These are phyloP conservation scores for Myotis lucifugus DNA, from an alignment of 2,113 vertebrate species.

Conservation along the genomic window DNA sequence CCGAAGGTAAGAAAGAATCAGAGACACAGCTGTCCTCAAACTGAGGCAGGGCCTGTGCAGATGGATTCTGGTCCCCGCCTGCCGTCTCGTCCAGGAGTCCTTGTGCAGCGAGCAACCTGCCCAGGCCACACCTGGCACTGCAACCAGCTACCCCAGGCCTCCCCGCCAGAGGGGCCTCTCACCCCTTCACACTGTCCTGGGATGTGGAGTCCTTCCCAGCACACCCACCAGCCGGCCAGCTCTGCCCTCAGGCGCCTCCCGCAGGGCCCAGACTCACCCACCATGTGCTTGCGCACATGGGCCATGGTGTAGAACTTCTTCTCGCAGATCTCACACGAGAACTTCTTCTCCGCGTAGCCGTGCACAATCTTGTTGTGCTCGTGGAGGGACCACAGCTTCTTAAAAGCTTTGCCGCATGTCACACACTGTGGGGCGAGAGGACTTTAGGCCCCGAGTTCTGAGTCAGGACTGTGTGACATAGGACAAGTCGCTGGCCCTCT, in stretches of 20 bases:
- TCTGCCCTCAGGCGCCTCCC: background rate
- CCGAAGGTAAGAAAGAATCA: background rate
- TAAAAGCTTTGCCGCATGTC: slow-evolving; percentile 96
- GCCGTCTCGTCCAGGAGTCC: background rate
- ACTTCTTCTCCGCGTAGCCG: slow-evolving; percentile 95
- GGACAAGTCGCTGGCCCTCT: background rate
- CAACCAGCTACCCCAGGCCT: background rate
- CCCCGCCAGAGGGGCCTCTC: background rate
- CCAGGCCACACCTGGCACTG: background rate
- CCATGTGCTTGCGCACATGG: slow-evolving; percentile 98
- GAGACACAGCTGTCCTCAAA: background rate
- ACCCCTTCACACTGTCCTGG: background rate
- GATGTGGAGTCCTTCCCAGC: background rate
- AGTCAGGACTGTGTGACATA: background rate
- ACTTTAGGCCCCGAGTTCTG: background rate
- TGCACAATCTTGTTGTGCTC: slow-evolving; percentile 97
- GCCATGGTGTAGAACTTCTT: slow-evolving; percentile 99
- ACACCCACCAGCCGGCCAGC: background rate
- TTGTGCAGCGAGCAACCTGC: background rate
- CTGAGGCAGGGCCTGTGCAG: background rate
- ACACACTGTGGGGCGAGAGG: slow-evolving; percentile 86
- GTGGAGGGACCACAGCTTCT: slow-evolving; percentile 96
- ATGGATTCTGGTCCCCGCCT: background rate
- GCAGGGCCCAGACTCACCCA: slow-evolving; percentile 89
- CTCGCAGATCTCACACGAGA: slow-evolving; percentile 97